Evolutionary conservation across 2,113 vertebrate species (phyloP).

Genomic region (Psittacara wagleri): DNA sequence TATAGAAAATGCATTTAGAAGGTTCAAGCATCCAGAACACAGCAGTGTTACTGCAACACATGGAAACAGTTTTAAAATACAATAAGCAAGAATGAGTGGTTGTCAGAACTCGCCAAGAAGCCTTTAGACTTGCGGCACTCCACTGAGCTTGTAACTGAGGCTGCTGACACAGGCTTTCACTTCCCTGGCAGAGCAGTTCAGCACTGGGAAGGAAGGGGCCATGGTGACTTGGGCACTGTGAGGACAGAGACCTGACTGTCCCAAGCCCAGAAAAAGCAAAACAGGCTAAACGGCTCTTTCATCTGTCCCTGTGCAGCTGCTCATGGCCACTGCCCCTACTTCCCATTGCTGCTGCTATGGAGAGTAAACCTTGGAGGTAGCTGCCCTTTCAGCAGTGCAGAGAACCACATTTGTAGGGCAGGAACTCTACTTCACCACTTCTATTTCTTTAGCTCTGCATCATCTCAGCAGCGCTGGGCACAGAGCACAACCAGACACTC

Average conservation of each 20-base stretch:
- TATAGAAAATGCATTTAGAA: neutral
- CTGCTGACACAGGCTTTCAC: neutral
- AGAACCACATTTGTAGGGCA: neutral
- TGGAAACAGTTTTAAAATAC: neutral
- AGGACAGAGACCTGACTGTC: slow-evolving; percentile 53
- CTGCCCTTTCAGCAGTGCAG: neutral
- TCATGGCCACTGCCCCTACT: neutral
- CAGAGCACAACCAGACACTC: neutral
- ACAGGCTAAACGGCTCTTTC: slow-evolving; percentile 45
- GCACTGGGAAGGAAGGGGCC: neutral
- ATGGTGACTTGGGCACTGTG: neutral
- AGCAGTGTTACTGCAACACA: neutral
- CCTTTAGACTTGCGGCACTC: neutral
- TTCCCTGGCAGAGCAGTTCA: neutral
- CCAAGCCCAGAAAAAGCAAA: slow-evolving; percentile 5
- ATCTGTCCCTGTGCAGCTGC: slow-evolving; percentile 31
- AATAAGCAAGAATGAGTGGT: neutral
- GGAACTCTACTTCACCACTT: neutral
- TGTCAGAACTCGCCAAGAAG: neutral
- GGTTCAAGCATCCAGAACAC: neutral
- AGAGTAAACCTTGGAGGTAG: neutral
- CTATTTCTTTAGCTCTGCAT: neutral
- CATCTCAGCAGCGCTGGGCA: neutral
- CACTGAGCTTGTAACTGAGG: neutral
- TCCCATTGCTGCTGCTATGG: neutral